phyloP scores from a whole-genome alignment of 2,888 invertebrate species.

The Apamea crenata region DNA sequence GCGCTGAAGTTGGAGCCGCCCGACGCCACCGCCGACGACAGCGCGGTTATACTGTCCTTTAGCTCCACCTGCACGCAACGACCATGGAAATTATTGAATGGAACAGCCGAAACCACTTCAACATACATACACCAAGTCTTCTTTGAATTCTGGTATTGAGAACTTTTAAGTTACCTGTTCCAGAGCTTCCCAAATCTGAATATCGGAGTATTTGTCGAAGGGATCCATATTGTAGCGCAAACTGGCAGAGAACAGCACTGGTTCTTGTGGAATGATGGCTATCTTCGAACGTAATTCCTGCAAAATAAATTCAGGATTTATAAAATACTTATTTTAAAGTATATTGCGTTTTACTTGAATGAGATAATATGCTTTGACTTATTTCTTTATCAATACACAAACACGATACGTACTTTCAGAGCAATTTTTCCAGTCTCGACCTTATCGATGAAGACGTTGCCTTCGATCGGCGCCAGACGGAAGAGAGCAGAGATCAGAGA shows the following conservation, averaged over 20 bases:
- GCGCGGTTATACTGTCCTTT: slow-evolving; percentile 91
- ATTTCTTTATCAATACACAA: not conserved
- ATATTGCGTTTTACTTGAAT: not conserved
- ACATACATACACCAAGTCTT: not conserved
- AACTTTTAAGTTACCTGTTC: slow-evolving; percentile 85
- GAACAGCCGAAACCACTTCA: not conserved
- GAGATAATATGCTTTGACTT: not conserved
- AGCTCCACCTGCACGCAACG: slow-evolving; percentile 92
- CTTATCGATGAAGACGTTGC: slow-evolving; percentile 94
- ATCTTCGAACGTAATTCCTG: slow-evolving; percentile 92
- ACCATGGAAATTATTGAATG: not conserved
- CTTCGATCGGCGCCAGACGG: slow-evolving; percentile 94
- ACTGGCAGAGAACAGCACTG: slow-evolving; percentile 91
- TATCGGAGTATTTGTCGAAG: slow-evolving; percentile 89
- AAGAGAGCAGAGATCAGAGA: slow-evolving; percentile 96
- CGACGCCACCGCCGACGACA: slow-evolving; percentile 92
- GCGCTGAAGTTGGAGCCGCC: slow-evolving; percentile 96
- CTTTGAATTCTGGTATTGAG: not conserved
- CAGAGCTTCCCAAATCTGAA: slow-evolving; percentile 90
- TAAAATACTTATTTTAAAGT: not conserved
- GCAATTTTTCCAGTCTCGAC: slow-evolving; percentile 93
- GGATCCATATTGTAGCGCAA: slow-evolving; percentile 92
- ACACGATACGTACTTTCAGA: slow-evolving; percentile 85
- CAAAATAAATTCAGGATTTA: slow-evolving; percentile 31
- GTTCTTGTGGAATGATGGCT: slow-evolving; percentile 92